A percentile compares a stretch with the other conserved stretches of the same genome.
phyloP scores from a whole-genome alignment of 2,888 invertebrate species.

The Hemistola chrysoprasaria region DNA sequence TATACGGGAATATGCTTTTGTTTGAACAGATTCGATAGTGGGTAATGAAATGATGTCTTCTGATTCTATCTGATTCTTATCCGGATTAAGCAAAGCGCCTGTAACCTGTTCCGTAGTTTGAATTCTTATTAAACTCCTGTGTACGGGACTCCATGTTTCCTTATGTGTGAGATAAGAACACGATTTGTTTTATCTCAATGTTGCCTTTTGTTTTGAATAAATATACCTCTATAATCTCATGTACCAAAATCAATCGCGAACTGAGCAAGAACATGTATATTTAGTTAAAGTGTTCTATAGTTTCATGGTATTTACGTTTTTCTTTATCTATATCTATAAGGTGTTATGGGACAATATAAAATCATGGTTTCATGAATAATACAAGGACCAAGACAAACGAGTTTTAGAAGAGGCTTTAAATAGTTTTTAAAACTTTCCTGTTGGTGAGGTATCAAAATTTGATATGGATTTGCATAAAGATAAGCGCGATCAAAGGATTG shows the following conservation, averaged over 20 bases:
- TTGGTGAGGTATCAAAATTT: slow-evolving; percentile 60
- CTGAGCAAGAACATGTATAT: too few species aligned
- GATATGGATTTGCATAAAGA: slow-evolving; percentile 74
- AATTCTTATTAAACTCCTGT: slow-evolving; percentile 52
- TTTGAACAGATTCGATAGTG: slow-evolving; percentile 54
- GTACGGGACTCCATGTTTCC: slow-evolving; percentile 40
- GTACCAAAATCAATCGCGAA: not conserved
- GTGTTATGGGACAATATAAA: slow-evolving; percentile 1
- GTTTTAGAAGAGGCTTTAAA: slow-evolving; percentile 5
- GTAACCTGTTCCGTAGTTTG: slow-evolving; percentile 62
- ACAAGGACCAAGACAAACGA: not conserved
- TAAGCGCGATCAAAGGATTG: slow-evolving; percentile 78
- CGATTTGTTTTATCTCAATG: slow-evolving; percentile 50
- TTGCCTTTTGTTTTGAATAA: slow-evolving; percentile 23
- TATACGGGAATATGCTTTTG: slow-evolving; percentile 44
- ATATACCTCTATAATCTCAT: too few species aligned
- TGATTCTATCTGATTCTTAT: slow-evolving; percentile 52
- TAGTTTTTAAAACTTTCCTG: slow-evolving; percentile 24
- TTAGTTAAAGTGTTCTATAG: too few species aligned
- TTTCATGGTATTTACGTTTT: too few species aligned
- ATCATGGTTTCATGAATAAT: not conserved
- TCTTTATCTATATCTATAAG: too few species aligned
- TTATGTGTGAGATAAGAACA: slow-evolving; percentile 52
- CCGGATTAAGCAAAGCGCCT: slow-evolving; percentile 59
- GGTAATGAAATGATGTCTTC: slow-evolving; percentile 61